Conservation (phyloP, 2,888 invertebrate genomes). For the Calameuta pallipes region DNA sequence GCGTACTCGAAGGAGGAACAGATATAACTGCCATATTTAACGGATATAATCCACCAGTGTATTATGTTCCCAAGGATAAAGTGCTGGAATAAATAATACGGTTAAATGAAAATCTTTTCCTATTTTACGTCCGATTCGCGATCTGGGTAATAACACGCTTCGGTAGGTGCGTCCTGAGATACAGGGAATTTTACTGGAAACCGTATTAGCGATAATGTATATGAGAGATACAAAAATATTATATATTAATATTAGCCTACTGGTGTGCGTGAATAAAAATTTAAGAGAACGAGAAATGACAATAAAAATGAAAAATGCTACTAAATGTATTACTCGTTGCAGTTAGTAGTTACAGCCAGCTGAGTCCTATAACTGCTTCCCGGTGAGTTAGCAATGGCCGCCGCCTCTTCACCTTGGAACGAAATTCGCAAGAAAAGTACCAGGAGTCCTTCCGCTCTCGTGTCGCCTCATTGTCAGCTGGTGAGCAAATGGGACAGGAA, state of each 20-base stretch:
- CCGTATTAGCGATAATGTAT: not conserved
- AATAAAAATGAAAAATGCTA: not conserved
- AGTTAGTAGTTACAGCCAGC: not conserved
- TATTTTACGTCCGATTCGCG: no score
- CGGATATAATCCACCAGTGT: not conserved
- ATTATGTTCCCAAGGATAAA: not conserved
- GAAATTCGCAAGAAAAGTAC: not conserved
- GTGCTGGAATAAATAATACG: not conserved
- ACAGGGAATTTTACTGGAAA: not conserved
- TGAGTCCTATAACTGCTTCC: not conserved
- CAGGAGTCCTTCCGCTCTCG: not conserved
- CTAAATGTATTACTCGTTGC: not conserved
- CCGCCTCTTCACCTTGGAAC: not conserved
- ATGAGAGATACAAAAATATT: not conserved
- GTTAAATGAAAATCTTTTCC: not conserved
- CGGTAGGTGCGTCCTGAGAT: not conserved
- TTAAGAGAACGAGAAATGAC: not conserved
- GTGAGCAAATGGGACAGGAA: not conserved
- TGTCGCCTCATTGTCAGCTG: not conserved
- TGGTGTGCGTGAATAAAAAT: no score
- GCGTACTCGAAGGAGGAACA: not conserved
- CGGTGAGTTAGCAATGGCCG: not conserved
- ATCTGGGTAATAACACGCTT: not conserved
- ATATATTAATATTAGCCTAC: not conserved
- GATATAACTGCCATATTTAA: not conserved